Evolutionary conservation across 2,888 invertebrate species (phyloP), one percentile per base, ranked within the genome.

Genomic region (Microdon myrmicae): DNA sequence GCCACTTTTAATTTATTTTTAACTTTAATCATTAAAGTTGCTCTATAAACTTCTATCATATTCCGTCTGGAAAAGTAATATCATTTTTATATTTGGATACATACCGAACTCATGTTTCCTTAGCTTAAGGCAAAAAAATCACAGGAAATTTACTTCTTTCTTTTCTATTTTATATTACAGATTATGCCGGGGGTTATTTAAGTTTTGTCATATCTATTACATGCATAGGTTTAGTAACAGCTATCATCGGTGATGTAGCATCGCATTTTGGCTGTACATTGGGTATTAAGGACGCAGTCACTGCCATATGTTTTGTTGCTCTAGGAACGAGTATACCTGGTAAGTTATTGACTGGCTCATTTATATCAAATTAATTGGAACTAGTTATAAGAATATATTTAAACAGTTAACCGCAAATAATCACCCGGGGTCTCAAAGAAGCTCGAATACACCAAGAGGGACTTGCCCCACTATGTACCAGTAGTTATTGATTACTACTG

Each of bases 301-400:
- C 98, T 35, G 98, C 99, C 71, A 94, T 99, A 73, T 90, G 94
- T 28, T 95, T 99, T 78, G 98, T 99, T 12, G 99, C 99, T 7
- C 85, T 99, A 68, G 99, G 99, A 70, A 99, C 99, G 67, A 96
- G 96, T 82, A 91, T 99, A 82, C 99, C 99, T 82, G 96, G 96
- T 95, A 81, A 82, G 70, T 41, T 6, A n/a, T 9, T 12, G 3
- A 8, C n/a, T n/a, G n/a, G n/a, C n/a, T n/a, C n/a, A n/a, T n/a
- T n/a, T n/a, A n/a, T n/a, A n/a, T n/a, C n/a, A n/a, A n/a, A n/a
- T n/a, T n/a, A 22, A n/a, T n/a, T n/a, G n/a, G n/a, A n/a, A n/a
- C n/a, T n/a, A n/a, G n/a, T n/a, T n/a, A n/a, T n/a, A n/a, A n/a
- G n/a, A n/a, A n/a, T n/a, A n/a, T n/a, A n/a, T n/a, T n/a, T n/a